Conservation (phyloP, 2,797 vertebrate genomes). For the Lindbergichthys nudifrons region DNA sequence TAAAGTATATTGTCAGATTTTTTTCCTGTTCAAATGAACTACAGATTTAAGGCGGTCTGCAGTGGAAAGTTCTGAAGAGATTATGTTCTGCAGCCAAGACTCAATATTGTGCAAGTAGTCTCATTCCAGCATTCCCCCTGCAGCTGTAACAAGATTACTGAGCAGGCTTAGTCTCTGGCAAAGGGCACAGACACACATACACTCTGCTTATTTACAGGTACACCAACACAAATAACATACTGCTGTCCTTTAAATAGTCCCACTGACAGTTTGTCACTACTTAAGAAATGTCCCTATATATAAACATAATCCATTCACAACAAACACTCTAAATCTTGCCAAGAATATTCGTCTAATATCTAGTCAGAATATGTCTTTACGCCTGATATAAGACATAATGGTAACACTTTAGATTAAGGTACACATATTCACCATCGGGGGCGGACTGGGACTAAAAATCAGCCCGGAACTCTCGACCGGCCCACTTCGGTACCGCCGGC, state of each 20-base stretch:
- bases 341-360: too few species aligned
- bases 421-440: too few species aligned
- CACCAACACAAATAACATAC: conserved; percentile 24
- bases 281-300: not conserved
- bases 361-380: too few species aligned
- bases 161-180: conserved; percentile 47
- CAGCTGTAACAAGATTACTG: conserved; percentile 54
- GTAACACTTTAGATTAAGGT: too few species aligned
- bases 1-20: not conserved
- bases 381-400: too few species aligned
- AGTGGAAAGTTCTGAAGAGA: conserved; percentile 39
- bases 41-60: conserved; percentile 26
- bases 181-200: conserved; percentile 28
- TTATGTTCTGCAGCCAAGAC: conserved; percentile 42
- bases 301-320: too few species aligned
- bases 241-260: conserved; percentile 9
- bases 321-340: too few species aligned
- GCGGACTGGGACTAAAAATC: too few species aligned
- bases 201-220: conserved; percentile 50
- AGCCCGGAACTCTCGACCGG: too few species aligned
- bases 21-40: not conserved
- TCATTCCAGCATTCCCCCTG: conserved; percentile 26
- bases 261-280: conserved; percentile 6
- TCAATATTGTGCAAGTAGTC: conserved; percentile 34
- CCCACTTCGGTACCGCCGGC: too few species aligned